phyloP scores from a whole-genome alignment of 2,888 invertebrate species.

The Eugnorisma glareosa region DNA sequence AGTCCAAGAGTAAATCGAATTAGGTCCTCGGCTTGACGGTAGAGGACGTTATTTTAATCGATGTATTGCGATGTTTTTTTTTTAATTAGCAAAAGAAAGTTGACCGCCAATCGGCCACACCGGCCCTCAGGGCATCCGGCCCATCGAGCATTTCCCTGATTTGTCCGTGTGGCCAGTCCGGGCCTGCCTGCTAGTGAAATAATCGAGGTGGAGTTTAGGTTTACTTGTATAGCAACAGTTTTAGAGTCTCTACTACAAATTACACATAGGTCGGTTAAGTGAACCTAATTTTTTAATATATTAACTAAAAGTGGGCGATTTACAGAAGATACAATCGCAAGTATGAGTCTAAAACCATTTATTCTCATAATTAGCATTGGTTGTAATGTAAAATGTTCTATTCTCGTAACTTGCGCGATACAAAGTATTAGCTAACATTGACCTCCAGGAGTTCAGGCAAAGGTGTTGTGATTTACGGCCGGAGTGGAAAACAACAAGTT shows the following conservation, averaged over 20 bases:
- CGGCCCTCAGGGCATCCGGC: too few species aligned
- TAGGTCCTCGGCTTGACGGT: too few species aligned
- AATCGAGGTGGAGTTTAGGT: neutral
- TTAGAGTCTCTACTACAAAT: neutral
- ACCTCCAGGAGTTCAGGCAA: constrained; percentile 37
- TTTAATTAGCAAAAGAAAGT: too few species aligned
- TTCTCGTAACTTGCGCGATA: constrained; percentile 8
- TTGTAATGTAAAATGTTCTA: neutral
- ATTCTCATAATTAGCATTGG: neutral
- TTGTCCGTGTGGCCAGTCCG: too few species aligned
- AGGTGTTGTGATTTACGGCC: constrained; percentile 49
- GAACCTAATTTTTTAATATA: neutral
- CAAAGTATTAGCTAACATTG: constrained; percentile 19
- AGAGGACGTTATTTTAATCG: too few species aligned
- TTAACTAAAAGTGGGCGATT: neutral
- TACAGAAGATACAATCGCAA: neutral
- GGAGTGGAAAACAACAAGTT: constrained; percentile 55
- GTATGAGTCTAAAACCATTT: too few species aligned
- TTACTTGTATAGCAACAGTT: too few species aligned
- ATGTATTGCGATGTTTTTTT: too few species aligned
- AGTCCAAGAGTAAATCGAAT: too few species aligned
- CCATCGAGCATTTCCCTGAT: too few species aligned
- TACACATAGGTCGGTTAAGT: neutral
- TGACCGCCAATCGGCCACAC: too few species aligned
- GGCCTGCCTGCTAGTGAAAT: neutral